Conservation (phyloP, 2,888 invertebrate species). For the Amiota mariae region DNA sequence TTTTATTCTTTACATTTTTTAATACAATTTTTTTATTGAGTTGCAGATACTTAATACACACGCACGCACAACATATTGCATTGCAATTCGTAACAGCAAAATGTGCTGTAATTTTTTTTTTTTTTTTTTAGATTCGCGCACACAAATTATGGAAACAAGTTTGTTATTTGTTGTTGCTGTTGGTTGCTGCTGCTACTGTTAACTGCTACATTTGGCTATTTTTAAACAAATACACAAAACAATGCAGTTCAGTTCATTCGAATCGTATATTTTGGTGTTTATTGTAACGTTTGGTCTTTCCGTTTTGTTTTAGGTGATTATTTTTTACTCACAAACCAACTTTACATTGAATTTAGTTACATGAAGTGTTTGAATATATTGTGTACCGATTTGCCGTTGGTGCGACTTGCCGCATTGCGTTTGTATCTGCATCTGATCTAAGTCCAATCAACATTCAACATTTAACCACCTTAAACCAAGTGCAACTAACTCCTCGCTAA, state of each 20-base stretch:
- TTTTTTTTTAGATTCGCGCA: background rate
- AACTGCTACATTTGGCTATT: background rate
- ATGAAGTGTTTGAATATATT: background rate
- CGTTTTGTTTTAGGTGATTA: background rate
- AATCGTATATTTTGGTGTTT: background rate
- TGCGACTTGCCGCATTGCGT: slow-evolving; percentile 3
- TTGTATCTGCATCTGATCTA: slow-evolving; percentile 8
- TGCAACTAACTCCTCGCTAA: background rate
- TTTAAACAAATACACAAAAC: slow-evolving; percentile 9
- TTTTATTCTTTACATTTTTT: too few species aligned
- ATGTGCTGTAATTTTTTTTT: background rate
- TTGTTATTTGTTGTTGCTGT: background rate
- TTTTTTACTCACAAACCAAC: background rate
- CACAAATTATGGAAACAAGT: slow-evolving; percentile 5
- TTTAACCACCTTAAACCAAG: background rate
- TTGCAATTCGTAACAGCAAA: too few species aligned
- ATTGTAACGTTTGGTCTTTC: background rate
- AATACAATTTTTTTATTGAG: too few species aligned
- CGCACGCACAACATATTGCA: too few species aligned
- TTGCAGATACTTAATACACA: too few species aligned
- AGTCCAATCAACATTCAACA: background rate
- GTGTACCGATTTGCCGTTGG: background rate
- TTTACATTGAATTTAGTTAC: background rate
- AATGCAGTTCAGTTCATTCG: background rate
- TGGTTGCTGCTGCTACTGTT: background rate